A percentile compares a stretch with the other conserved stretches of the same genome.
phyloP scores from a whole-genome alignment of 2,797 vertebrate genomes.

The Amblyopsis hoosieri region DNA sequence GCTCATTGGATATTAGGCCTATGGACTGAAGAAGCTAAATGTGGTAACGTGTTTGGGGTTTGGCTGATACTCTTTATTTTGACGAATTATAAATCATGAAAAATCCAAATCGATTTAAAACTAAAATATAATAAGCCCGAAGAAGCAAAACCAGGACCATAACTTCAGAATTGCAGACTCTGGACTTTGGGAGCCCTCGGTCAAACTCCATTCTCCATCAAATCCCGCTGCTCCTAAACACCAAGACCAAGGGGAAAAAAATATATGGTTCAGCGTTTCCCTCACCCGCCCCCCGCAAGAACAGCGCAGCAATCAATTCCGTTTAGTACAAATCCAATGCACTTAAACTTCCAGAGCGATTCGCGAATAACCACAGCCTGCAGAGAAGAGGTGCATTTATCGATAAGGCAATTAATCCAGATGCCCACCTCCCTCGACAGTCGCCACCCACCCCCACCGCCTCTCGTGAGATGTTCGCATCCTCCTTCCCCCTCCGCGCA shows the following conservation, averaged over 20 bases:
- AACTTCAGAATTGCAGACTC: too few relatives aligned
- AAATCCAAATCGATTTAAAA: too few relatives aligned
- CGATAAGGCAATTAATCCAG: constrained; percentile 79
- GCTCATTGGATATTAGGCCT: too few relatives aligned
- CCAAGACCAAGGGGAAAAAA: constrained; percentile 32
- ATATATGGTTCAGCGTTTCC: constrained; percentile 67
- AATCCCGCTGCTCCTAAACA: constrained; percentile 38
- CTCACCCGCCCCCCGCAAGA: constrained; percentile 64
- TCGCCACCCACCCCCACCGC: neutral
- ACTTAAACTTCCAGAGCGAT: constrained; percentile 78
- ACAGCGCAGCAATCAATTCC: constrained; percentile 77
- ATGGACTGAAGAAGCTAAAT: too few relatives aligned
- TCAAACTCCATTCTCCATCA: constrained; percentile 32
- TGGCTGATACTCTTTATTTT: too few relatives aligned
- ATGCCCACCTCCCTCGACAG: constrained; percentile 32
- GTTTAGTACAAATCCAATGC: constrained; percentile 80
- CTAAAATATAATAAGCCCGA: too few relatives aligned
- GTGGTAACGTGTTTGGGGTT: too few relatives aligned
- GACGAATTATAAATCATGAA: too few relatives aligned
- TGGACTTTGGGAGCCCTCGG: neutral
- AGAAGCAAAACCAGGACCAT: neutral
- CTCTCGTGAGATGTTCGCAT: neutral
- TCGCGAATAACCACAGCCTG: constrained; percentile 74
- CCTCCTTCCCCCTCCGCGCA: too few relatives aligned
- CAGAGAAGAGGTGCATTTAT: constrained; percentile 76